Evolutionary conservation across 2,888 invertebrate species (phyloP), one percentile per base, ranked within the genome.

Genomic region (Xestia ashworthii): DNA sequence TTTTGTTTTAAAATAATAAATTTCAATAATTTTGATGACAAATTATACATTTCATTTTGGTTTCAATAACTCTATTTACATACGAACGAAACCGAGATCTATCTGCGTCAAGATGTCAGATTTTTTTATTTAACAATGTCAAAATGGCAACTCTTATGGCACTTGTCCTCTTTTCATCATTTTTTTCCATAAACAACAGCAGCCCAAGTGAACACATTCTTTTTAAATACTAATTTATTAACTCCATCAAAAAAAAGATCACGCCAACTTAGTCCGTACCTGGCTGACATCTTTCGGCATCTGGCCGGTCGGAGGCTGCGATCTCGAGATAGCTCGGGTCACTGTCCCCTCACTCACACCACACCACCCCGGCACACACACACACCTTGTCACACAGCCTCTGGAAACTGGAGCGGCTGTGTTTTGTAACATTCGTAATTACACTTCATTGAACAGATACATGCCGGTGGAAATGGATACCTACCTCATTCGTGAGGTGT

Each of bases 241-340:
- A n/a, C 1, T 44, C 14, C 16, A 58, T 74, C 38, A 71, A 64
- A 46, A 71, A 65, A 32, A 71, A 60, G 38, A 55, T 76, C 62
- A 71, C 73, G 32, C 9, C 16, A 16, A 50, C 55, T 84, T 32
- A 94, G 87, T 95, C 80, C 94, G 92, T 78, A 85, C 94, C 96
- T 95, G 96, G 89, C 92, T 92, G 93, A 93, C 94, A 94, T 96
- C 95, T 96, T 96, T 96, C 95, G 96, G 96, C 96, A 95, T 96
- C 95, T 95, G 95, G 93, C 94, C 95, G 96, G 96, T 96, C 95
- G 96, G 96, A 96, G 96, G 96, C 96, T 96, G 96, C 94, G 96
- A 96, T 96, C 95, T 92, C 90, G 88, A 93, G 95, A 96, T 95
- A 95, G 94, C 92, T 89, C 94, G 92, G 96, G 96, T 96, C 96